A percentile compares a stretch with the other conserved stretches of the same genome.
phyloP scores from a whole-genome alignment of 2,113 vertebrate species.

The Chaetodon auriga region DNA sequence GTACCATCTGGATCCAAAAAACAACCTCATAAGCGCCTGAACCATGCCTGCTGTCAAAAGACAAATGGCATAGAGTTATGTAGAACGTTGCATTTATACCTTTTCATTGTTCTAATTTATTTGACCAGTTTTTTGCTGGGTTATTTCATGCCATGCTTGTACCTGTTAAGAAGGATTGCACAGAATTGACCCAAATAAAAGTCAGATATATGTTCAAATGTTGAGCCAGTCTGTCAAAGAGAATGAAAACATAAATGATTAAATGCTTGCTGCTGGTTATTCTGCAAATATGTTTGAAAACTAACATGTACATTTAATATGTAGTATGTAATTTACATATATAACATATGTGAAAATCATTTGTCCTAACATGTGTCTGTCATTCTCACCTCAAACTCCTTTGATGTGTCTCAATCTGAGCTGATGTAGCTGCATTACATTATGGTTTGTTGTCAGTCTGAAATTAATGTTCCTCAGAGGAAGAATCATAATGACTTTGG shows the following conservation, averaged over 20 bases:
- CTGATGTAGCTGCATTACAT: neutral
- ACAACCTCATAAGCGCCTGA: neutral
- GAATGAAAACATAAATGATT: neutral
- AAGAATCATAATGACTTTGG: neutral
- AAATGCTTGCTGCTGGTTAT: neutral
- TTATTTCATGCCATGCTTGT: neutral
- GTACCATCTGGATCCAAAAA: conserved; percentile 58
- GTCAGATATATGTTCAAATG: no score
- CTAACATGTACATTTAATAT: no score
- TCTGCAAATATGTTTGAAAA: neutral
- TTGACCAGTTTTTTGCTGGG: neutral
- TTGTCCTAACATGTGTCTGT: neutral
- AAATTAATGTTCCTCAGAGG: neutral
- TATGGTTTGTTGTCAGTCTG: neutral
- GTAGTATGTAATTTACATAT: no score
- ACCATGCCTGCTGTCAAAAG: neutral
- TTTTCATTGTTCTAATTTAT: neutral
- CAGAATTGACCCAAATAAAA: neutral
- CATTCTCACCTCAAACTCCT: neutral
- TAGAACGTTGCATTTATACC: neutral
- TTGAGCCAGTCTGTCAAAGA: neutral
- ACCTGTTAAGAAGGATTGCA: neutral
- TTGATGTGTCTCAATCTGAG: neutral
- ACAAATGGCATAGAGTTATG: neutral
- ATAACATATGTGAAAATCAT: no score